Evolutionary conservation across 2,797 vertebrate species (phyloP).

Genomic region (Rhinophrynus dorsalis): DNA sequence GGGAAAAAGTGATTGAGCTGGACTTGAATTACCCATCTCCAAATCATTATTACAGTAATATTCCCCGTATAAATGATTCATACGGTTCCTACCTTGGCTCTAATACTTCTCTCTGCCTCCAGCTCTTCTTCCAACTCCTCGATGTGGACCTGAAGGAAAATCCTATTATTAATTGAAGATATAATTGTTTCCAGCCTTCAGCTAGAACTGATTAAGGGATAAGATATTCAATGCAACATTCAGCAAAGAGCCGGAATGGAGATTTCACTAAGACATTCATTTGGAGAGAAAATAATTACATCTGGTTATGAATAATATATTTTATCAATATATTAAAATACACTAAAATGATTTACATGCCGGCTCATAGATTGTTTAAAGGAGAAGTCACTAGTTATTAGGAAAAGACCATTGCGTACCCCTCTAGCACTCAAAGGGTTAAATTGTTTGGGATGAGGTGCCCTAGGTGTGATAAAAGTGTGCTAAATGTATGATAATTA

Average conservation of each 20-base stretch:
- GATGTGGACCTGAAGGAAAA: slow-evolving; percentile 66
- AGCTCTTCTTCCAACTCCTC: slow-evolving; percentile 83
- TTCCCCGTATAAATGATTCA: not conserved
- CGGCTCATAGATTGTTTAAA: too few species aligned
- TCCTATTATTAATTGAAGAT: not conserved
- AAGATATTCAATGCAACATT: not conserved
- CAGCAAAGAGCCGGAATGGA: not conserved
- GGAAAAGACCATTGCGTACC: too few species aligned
- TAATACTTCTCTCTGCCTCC: slow-evolving; percentile 73
- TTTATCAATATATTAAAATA: too few species aligned
- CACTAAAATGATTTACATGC: too few species aligned
- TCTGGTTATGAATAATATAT: not conserved
- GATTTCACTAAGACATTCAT: not conserved
- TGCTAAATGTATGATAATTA: too few species aligned
- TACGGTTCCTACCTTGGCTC: slow-evolving; percentile 69
- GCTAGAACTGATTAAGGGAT: not conserved
- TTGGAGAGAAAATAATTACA: not conserved
- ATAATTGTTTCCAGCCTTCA: not conserved
- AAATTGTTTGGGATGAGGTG: too few species aligned
- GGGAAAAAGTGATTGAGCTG: too few species aligned
- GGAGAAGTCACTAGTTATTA: too few species aligned
- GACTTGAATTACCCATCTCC: too few species aligned
- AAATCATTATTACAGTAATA: too few species aligned
- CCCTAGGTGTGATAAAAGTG: too few species aligned
- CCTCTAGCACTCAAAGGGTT: too few species aligned